These are phyloP conservation scores for Tanytarsus gracilentus DNA, from an alignment of 2,888 invertebrate species.

Conservation along the genomic window DNA sequence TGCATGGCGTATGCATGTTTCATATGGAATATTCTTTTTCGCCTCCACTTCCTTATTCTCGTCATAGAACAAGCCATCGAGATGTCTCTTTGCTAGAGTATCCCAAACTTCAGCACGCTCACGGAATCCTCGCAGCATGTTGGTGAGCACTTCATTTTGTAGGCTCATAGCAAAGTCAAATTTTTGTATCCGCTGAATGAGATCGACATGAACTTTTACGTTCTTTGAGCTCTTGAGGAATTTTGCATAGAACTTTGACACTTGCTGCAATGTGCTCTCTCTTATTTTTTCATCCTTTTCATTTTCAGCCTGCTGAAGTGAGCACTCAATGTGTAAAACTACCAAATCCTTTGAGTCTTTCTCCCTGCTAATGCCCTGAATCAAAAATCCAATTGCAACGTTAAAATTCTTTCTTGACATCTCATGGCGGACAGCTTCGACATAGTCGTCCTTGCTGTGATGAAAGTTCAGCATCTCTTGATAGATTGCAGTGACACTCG, in stretches of 20 bases:
- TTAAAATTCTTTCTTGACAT: neutral
- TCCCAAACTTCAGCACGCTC: slow-evolving; percentile 13
- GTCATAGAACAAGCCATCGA: slow-evolving; percentile 7
- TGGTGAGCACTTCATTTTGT: neutral
- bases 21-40: neutral
- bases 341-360: neutral
- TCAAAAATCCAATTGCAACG: neutral
- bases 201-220: neutral
- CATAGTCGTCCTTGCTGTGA: neutral
- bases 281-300: neutral
- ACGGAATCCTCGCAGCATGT: neutral
- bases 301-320: neutral
- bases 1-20: neutral
- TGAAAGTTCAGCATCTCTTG: slow-evolving; percentile 9
- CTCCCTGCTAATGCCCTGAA: slow-evolving; percentile 1
- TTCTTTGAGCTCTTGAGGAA: neutral
- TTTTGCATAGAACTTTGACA: neutral
- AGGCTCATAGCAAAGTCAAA: neutral
- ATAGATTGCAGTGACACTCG: neutral
- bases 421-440: slow-evolving; percentile 9
- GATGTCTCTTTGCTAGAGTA: slow-evolving; percentile 6
- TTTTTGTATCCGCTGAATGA: neutral
- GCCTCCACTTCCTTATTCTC: neutral
- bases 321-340: slow-evolving; percentile 5
- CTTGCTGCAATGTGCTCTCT: slow-evolving; percentile 5